Base-by-base conservation (phyloP, 2,888 invertebrate species). In the Eupithecia insigniata region DNA sequence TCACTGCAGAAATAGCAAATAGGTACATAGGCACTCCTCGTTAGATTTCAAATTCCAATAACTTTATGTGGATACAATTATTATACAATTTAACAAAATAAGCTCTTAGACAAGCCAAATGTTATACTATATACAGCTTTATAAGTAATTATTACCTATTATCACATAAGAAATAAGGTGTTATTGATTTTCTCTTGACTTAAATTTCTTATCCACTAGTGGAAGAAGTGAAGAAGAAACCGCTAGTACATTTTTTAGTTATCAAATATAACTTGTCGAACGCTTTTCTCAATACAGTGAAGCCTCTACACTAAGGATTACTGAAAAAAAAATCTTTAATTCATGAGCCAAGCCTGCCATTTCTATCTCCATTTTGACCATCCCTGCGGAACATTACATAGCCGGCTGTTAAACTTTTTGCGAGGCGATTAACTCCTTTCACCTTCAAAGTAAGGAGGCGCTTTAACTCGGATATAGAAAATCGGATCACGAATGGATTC, bases 381-480 rank as follows among this genome's bases (percentile, higher is more conserved):
- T 26, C 22, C 36, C 30, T 30, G 55, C 34, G 22, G 2, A n/a
- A 65, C 36, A 30, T 34, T 16, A 43, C 30, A 62, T 22, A 26
- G 28, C 43, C 34, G 67, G 51, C 55, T 67, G 67, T 69, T 72
- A 75, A 75, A 75, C 62, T 72, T 73, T 46, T 78, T 73, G 62
- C 67, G 66, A 62, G 65, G 62, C 71, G 34, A 75, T 74, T 72
- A 70, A 75, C 71, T 78, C 77, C 77, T 80, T 78, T 78, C 76
- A 77, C 78, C 66, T 70, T 74, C 70, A 83, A 83, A 81, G 78
- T 78, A 81, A 83, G 77, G 74, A 83, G 76, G 73, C 74, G 81
- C 72, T 80, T 83, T 81, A 81, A 82, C 81, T 78, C 76, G 79
- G 77, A 80, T 83, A 80, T 80, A 83, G 76, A 82, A 82, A 83